These are phyloP conservation scores for Rhodinocichla rosea DNA, from an alignment of 2,113 vertebrate genomes.

Conservation along the genomic window DNA sequence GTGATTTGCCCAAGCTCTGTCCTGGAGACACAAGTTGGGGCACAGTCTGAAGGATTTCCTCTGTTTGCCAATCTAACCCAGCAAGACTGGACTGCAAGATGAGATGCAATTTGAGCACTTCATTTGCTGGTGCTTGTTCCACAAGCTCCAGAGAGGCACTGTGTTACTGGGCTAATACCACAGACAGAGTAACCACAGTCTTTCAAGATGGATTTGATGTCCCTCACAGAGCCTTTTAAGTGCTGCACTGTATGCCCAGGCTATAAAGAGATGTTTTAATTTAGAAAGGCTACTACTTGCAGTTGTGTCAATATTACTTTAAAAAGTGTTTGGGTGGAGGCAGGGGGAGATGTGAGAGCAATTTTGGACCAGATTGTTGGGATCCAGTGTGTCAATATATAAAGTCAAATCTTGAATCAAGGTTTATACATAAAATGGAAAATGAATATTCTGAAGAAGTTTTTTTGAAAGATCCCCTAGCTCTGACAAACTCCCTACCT, in stretches of 20 bases:
- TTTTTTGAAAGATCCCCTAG: neutral
- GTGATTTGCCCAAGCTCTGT: neutral
- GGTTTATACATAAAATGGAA: neutral
- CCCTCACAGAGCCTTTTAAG: neutral
- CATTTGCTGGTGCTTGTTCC: neutral
- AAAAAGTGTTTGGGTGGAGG: slow-evolving; percentile 8
- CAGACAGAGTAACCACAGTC: slow-evolving; percentile 34
- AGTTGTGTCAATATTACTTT: slow-evolving; percentile 52
- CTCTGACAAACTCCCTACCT: neutral
- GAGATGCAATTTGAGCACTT: neutral
- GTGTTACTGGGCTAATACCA: neutral
- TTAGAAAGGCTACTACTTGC: neutral
- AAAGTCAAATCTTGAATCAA: neutral
- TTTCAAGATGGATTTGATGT: slow-evolving; percentile 11
- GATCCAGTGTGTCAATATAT: neutral
- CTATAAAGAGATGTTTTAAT: slow-evolving; percentile 7
- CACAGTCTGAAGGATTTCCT: slow-evolving; percentile 32
- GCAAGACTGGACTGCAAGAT: neutral
- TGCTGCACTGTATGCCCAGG: neutral
- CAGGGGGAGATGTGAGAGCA: neutral
- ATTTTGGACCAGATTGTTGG: neutral
- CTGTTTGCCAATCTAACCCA: neutral
- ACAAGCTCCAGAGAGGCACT: slow-evolving; percentile 16
- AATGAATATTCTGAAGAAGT: neutral
- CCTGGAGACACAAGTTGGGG: neutral